A percentile compares a stretch with the other conserved stretches of the same genome.
These are phyloP conservation scores for Zingel zingel DNA, from an alignment of 2,113 vertebrate genomes.

Conservation along the genomic window DNA sequence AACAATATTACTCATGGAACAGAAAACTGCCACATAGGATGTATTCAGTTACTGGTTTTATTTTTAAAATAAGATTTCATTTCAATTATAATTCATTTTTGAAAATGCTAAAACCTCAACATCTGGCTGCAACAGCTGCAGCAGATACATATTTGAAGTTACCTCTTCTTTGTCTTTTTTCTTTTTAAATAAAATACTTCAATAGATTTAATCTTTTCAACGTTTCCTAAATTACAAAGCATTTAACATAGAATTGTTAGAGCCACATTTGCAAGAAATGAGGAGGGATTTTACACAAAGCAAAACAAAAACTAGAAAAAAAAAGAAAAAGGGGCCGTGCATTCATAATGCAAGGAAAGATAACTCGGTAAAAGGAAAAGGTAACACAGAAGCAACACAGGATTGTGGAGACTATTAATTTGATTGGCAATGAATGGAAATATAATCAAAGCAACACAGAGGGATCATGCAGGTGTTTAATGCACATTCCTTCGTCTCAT, in stretches of 20 bases:
- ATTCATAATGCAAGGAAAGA: slow-evolving; percentile 76
- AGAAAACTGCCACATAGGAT: slow-evolving; percentile 78
- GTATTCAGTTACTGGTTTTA: slow-evolving; percentile 86
- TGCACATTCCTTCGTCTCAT: slow-evolving; percentile 71
- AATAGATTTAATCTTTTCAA: slow-evolving; percentile 89
- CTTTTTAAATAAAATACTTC: slow-evolving; percentile 96
- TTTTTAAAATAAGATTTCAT: slow-evolving; percentile 99
- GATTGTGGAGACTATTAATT: slow-evolving; percentile 64
- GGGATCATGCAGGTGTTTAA: slow-evolving; percentile 72
- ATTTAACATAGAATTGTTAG: slow-evolving; percentile 76
- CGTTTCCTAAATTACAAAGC: slow-evolving; percentile 94
- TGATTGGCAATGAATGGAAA: slow-evolving; percentile 62
- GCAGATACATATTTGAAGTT: slow-evolving; percentile 88
- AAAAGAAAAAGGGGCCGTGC: slow-evolving; percentile 56
- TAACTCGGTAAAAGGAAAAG: slow-evolving; percentile 42
- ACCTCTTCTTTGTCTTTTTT: slow-evolving; percentile 85
- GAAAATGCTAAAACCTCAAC: slow-evolving; percentile 88
- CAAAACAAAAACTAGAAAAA: slow-evolving; percentile 51
- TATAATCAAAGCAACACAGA: slow-evolving; percentile 70
- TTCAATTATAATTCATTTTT: slow-evolving; percentile 90
- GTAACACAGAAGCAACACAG: slow-evolving; percentile 76
- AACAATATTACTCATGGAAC: slow-evolving; percentile 81
- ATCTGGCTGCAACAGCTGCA: slow-evolving; percentile 80
- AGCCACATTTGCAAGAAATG: slow-evolving; percentile 85
- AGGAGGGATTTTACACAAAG: slow-evolving; percentile 82